A percentile compares a stretch with the other conserved stretches of the same genome.
Conservation (phyloP, 1,140 invertebrate genomes). For the Lanistes nyassanus region DNA sequence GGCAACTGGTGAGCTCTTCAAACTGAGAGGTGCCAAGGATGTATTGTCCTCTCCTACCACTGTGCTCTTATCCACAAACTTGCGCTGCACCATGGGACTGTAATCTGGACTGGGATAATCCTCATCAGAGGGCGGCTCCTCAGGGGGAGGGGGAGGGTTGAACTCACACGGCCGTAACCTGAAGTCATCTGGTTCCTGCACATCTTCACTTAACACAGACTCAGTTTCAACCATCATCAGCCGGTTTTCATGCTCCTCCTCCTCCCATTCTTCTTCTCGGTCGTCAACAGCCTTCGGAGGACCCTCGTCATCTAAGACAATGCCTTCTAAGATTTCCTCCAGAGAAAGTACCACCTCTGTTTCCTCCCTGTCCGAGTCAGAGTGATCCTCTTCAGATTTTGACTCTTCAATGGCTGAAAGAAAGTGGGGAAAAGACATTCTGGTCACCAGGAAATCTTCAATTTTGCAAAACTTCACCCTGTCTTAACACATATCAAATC, state of each 20-base stretch:
- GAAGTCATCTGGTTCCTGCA: constrained; percentile 30
- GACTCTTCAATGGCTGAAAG: not conserved
- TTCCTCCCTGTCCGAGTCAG: constrained; percentile 8
- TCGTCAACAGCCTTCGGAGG: not conserved
- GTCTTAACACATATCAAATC: too few relatives aligned
- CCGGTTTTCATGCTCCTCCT: not conserved
- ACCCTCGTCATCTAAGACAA: constrained; percentile 28
- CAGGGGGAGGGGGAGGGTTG: constrained; percentile 55
- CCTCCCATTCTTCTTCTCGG: not conserved
- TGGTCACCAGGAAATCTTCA: too few relatives aligned
- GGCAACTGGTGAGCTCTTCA: constrained; percentile 42
- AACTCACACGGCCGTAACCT: constrained; percentile 45
- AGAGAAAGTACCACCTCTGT: constrained; percentile 15
- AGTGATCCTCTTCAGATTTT: constrained; percentile 4
- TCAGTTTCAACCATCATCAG: constrained; percentile 51
- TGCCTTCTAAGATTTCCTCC: constrained; percentile 31
- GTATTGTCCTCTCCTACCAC: constrained; percentile 46
- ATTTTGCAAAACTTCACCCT: too few relatives aligned
- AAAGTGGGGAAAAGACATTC: too few relatives aligned
- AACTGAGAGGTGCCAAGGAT: constrained; percentile 45
- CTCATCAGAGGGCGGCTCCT: constrained; percentile 52
- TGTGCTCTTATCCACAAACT: constrained; percentile 30
- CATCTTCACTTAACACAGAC: constrained; percentile 50
- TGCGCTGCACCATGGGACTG: constrained; percentile 24
- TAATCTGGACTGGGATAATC: constrained; percentile 40